Conservation (phyloP, 2,113 vertebrate genomes). For the Pseudorasbora parva region DNA sequence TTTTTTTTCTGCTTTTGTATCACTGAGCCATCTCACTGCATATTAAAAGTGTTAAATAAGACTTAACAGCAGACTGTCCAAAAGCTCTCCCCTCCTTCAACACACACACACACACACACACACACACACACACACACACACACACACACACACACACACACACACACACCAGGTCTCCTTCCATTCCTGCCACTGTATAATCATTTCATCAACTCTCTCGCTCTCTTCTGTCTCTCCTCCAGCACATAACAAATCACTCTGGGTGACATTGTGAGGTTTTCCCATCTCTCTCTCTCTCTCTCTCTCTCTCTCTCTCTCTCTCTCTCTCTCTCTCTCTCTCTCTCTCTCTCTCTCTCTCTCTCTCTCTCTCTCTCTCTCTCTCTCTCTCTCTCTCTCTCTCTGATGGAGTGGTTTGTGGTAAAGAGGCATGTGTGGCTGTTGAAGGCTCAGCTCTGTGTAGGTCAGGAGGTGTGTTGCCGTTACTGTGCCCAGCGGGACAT, state of each 20-base stretch:
- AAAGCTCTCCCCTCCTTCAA: constrained; percentile 29
- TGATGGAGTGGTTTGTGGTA: constrained; percentile 81
- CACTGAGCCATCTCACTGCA: constrained; percentile 58
- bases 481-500: not conserved
- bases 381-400: constrained; percentile 55
- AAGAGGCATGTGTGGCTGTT: constrained; percentile 71
- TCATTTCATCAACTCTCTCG: constrained; percentile 81
- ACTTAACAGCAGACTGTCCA: constrained; percentile 66
- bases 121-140: constrained; percentile 43
- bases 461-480: constrained; percentile 67
- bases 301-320: too few relatives aligned
- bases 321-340: too few relatives aligned
- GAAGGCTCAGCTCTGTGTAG: constrained; percentile 71
- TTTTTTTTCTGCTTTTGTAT: not conserved
- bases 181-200: constrained; percentile 72
- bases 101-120: constrained; percentile 48
- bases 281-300: constrained; percentile 54
- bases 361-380: constrained; percentile 52
- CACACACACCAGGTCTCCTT: constrained; percentile 52
- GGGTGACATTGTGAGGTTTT: constrained; percentile 79
- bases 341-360: constrained; percentile 44
- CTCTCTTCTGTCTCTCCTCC: constrained; percentile 74
- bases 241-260: constrained; percentile 79
- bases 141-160: constrained; percentile 42
- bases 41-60: constrained; percentile 76